Conservation (phyloP, 2,888 invertebrate genomes). For the Eupsilia transversa region DNA sequence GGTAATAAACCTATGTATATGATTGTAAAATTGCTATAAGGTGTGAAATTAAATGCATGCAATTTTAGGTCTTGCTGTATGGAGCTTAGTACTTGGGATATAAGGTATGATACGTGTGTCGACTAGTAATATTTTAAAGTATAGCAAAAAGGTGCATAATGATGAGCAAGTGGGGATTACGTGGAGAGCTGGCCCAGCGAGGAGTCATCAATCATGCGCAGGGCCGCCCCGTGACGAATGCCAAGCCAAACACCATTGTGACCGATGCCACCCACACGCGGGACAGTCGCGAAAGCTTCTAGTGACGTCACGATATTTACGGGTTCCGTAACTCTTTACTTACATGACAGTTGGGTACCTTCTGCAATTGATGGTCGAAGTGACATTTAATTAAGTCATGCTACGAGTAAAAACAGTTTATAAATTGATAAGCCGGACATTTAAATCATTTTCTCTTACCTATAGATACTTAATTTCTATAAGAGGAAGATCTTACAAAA, state of each 20-base stretch:
- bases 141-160: slow-evolving; percentile 63
- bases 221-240: slow-evolving; percentile 88
- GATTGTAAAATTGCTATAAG: slow-evolving; percentile 57
- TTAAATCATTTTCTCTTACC: neutral
- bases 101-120: slow-evolving; percentile 32
- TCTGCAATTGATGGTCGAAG: neutral
- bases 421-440: neutral
- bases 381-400: neutral
- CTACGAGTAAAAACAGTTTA: neutral
- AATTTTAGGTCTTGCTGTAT: slow-evolving; percentile 44
- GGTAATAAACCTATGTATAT: slow-evolving; percentile 56
- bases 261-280: slow-evolving; percentile 84
- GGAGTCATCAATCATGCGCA: slow-evolving; percentile 84
- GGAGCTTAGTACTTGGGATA: slow-evolving; percentile 5
- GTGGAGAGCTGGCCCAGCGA: slow-evolving; percentile 31
- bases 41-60: slow-evolving; percentile 56
- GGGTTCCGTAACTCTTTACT: slow-evolving; percentile 46
- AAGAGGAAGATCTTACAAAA: neutral
- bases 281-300: slow-evolving; percentile 68
- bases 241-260: slow-evolving; percentile 89
- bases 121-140: slow-evolving; percentile 52
- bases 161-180: slow-evolving; percentile 49
- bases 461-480: no score
- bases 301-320: slow-evolving; percentile 32
- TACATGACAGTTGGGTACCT: neutral